A percentile compares a stretch with the other conserved stretches of the same genome.
Evolutionary conservation across 1,140 invertebrate genomes (phyloP).

Genomic region (Lanistes nyassanus): DNA sequence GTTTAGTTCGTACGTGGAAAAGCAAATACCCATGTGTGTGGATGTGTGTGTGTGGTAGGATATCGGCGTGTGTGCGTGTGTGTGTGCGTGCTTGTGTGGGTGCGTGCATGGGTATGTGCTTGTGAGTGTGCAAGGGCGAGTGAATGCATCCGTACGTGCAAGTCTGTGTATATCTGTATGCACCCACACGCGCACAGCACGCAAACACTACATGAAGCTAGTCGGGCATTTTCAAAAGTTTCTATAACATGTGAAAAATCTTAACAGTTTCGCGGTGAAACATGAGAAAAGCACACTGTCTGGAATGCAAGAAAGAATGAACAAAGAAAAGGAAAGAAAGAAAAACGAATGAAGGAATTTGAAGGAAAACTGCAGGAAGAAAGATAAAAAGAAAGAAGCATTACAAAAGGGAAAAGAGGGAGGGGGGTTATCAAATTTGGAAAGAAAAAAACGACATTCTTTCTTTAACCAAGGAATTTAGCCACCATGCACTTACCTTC

Average conservation of each 20-base stretch:
- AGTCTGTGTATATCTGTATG: not conserved
- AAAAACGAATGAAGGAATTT: not conserved
- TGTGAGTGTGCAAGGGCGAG: not conserved
- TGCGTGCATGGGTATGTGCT: slow-evolving; percentile 5
- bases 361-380: not conserved
- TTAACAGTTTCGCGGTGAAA: not conserved
- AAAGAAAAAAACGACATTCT: too few relatives aligned
- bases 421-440: not conserved
- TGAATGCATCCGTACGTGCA: not conserved
- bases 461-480: not conserved
- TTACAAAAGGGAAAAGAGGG: not conserved
- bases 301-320: not conserved
- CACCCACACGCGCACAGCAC: not conserved
- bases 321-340: not conserved
- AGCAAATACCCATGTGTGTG: not conserved
- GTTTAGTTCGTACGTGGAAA: not conserved
- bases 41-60: slow-evolving; percentile 9
- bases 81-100: slow-evolving; percentile 10
- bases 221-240: not conserved
- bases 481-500: slow-evolving; percentile 29
- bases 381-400: not conserved
- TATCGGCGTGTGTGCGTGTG: slow-evolving; percentile 20
- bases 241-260: not conserved
- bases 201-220: not conserved
- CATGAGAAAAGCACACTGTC: not conserved